Evolutionary conservation across 2,113 vertebrate genomes (phyloP).

Genomic region (Erythrolamprus reginae): DNA sequence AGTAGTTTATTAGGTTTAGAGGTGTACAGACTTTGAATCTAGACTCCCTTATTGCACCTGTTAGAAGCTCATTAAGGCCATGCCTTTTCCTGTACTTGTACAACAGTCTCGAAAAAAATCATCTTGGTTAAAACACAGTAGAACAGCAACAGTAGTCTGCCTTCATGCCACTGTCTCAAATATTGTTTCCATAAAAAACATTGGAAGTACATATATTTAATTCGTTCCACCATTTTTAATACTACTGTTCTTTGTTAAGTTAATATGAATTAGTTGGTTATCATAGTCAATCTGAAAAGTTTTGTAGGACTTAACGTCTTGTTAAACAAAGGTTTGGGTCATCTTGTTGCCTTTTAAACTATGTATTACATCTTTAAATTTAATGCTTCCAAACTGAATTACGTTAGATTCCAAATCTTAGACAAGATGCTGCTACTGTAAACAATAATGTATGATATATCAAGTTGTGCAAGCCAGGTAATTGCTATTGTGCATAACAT

Average conservation of each 20-base stretch:
- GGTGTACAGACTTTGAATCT: not conserved
- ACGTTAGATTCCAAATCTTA: not conserved
- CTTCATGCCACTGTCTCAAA: not conserved
- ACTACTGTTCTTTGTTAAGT: not conserved
- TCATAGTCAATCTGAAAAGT: not conserved
- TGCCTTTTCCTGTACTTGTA: not conserved
- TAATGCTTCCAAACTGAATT: not conserved
- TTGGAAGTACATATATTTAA: not conserved
- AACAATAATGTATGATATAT: not conserved
- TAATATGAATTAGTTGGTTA: not conserved
- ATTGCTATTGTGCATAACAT: not conserved
- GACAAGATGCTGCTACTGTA: not conserved
- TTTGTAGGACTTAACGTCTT: not conserved
- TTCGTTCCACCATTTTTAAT: not conserved
- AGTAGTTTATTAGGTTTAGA: constrained; percentile 12
- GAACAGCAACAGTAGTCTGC: not conserved
- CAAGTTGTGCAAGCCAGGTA: not conserved
- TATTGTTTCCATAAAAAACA: not conserved
- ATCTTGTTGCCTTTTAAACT: not conserved
- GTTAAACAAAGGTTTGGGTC: not conserved
- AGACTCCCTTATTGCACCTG: not conserved
- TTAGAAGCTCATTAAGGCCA: not conserved
- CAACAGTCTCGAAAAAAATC: not conserved
- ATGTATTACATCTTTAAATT: not conserved
- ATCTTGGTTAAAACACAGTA: not conserved